These are phyloP conservation scores for Tetrao urogallus DNA, from an alignment of 2,113 vertebrate genomes.

Conservation along the genomic window DNA sequence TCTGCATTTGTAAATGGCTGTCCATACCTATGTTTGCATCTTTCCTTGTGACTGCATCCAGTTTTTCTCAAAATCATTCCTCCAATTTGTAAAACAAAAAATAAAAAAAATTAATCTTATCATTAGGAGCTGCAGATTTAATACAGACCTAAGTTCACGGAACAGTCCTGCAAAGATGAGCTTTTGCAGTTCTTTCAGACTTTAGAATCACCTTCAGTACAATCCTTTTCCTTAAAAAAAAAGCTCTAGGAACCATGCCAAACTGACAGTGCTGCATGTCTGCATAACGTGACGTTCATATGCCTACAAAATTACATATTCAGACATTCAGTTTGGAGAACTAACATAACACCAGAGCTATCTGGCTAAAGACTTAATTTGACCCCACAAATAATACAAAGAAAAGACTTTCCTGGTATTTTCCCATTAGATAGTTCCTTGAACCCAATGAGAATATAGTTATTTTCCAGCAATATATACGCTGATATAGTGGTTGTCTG, in stretches of 20 bases:
- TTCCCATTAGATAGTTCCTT: not conserved
- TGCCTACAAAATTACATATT: not conserved
- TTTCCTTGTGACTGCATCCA: not conserved
- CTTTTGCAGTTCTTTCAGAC: not conserved
- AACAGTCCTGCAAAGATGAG: not conserved
- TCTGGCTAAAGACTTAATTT: not conserved
- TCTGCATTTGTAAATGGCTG: not conserved
- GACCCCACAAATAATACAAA: not conserved
- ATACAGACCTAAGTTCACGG: not conserved
- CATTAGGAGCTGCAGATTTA: not conserved
- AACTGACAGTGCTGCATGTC: not conserved
- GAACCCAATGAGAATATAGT: not conserved
- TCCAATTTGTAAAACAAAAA: not conserved
- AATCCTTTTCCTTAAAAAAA: not conserved
- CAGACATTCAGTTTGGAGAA: not conserved
- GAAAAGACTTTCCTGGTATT: not conserved
- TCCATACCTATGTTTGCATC: not conserved
- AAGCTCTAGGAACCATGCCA: not conserved
- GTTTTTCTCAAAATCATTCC: not conserved
- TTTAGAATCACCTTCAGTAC: not conserved
- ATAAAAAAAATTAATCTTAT: not conserved
- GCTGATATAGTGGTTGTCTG: not conserved
- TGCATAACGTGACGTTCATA: not conserved
- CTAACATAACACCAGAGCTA: not conserved
- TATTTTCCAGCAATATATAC: not conserved